Evolutionary conservation across 2,113 vertebrate species (phyloP).

Genomic region (Sigmodon hispidus): DNA sequence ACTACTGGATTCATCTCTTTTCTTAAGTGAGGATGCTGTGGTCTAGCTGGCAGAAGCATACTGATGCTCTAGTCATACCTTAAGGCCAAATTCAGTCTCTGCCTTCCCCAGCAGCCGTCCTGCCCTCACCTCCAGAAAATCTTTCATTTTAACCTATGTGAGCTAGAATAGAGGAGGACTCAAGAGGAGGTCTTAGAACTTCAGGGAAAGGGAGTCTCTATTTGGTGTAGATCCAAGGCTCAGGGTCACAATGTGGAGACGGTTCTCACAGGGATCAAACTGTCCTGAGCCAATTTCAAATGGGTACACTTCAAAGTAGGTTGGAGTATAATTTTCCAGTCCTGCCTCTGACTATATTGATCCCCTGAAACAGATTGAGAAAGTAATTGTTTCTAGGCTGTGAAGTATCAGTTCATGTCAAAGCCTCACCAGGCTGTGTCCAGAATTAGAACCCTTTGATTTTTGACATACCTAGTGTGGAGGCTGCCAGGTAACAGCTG

Average conservation of each 20-base stretch:
- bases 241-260: accelerated
- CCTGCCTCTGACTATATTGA: not conserved
- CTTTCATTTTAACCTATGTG: not conserved
- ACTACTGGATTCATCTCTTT: accelerated
- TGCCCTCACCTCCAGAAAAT: not conserved
- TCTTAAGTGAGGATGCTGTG: accelerated
- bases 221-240: not conserved
- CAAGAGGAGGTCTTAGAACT: not conserved
- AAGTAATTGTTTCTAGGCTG: not conserved
- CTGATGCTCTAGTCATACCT: accelerated
- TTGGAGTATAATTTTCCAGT: not conserved
- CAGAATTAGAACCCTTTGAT: not conserved
- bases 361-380: not conserved
- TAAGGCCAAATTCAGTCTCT: accelerated
- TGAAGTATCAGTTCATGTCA: not conserved
- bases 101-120: accelerated
- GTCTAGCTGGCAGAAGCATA: accelerated
- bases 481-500: not conserved
- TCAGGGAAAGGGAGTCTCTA: too few relatives aligned
- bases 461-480: not conserved
- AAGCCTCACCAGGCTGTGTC: not conserved
- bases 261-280: accelerated
- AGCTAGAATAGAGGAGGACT: not conserved
- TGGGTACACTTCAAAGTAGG: not conserved
- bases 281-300: not conserved